These are phyloP conservation scores for Periophthalmodon schlosseri DNA, from an alignment of 2,113 vertebrate genomes.

Conservation along the genomic window DNA sequence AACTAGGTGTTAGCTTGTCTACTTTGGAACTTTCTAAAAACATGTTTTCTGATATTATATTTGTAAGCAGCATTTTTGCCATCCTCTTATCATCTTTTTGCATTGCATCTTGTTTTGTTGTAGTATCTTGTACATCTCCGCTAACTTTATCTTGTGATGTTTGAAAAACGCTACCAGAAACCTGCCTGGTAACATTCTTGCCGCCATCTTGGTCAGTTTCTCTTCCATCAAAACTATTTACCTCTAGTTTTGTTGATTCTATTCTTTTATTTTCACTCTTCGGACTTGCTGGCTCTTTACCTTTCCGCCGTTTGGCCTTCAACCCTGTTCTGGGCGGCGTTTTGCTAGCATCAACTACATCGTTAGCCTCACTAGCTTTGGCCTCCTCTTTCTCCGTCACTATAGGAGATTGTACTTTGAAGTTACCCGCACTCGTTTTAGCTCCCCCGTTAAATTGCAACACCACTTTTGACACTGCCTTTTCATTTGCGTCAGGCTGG, in stretches of 20 bases:
- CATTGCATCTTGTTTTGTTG: not conserved
- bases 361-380: slow-evolving; percentile 13
- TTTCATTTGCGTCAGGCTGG: slow-evolving; percentile 50
- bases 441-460: slow-evolving; percentile 46
- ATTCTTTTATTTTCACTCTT: slow-evolving; percentile 27
- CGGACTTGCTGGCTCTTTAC: slow-evolving; percentile 47
- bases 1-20: too few species aligned
- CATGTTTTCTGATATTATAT: not conserved
- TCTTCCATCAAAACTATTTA: not conserved
- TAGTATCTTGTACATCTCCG: not conserved
- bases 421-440: not conserved
- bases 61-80: not conserved
- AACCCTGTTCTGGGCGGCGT: slow-evolving; percentile 33
- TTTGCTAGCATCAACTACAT: slow-evolving; percentile 30
- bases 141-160: not conserved
- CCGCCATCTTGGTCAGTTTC: not conserved
- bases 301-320: slow-evolving; percentile 59
- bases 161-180: not conserved
- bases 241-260: not conserved
- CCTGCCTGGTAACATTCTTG: not conserved
- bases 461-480: slow-evolving; percentile 30
- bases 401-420: slow-evolving; percentile 17
- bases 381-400: slow-evolving; percentile 13
- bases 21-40: not conserved
- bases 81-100: not conserved